Evolutionary conservation across 2,888 invertebrate species (phyloP), one percentile per base, ranked within the genome.

Genomic region (Yponomeuta plumbellus): DNA sequence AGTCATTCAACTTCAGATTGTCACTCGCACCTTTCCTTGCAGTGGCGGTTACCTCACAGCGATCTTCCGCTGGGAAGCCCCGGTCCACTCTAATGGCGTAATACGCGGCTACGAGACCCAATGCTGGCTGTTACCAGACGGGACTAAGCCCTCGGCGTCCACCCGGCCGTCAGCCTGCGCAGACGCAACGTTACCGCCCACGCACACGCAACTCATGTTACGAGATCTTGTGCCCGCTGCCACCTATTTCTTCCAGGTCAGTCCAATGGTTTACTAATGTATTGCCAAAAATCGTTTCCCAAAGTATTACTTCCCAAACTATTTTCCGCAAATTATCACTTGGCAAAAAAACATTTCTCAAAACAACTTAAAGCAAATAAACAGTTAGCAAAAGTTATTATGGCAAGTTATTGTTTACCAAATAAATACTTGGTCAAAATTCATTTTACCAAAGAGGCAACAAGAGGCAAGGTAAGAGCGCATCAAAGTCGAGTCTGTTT

Each of bases 51-150:
- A 81, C 0, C 84, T 93, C 3, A 92, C 92, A 10, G 94, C 94
- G 0, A 92, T 94, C 72, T 94, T 96, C 71, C 94, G 98, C 8
- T 98, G 98, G 98, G 93, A 95, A 70, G 85, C 93, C 0, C 98
- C 98, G 0, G 81, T 89, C 57, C 92, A 93, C 67, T 92, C 94
- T 2, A 97, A 97, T 80, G 97, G 97, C 0, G 84, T 95, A 10
- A 92, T 97, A 44, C 86, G 93, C 64, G 94, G 95, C 1, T 98
- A 97, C 82, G 93, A 93, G 70, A 92, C 95, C 2, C 87, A 92
- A 69, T 96, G 95, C 80, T 96, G 96, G 95, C 90, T 85, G 80
- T 84, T 67, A 76, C 86, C 52, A 80, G 68, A 73, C 40, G 34
- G 39, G 44, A 69, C 62, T 70, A 73, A 64, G 64, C 71, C 44